Evolutionary conservation across 2,888 invertebrate genomes (phyloP), one percentile per base, ranked within the genome.

Genomic region (Acanthococcus lagerstroemiae): DNA sequence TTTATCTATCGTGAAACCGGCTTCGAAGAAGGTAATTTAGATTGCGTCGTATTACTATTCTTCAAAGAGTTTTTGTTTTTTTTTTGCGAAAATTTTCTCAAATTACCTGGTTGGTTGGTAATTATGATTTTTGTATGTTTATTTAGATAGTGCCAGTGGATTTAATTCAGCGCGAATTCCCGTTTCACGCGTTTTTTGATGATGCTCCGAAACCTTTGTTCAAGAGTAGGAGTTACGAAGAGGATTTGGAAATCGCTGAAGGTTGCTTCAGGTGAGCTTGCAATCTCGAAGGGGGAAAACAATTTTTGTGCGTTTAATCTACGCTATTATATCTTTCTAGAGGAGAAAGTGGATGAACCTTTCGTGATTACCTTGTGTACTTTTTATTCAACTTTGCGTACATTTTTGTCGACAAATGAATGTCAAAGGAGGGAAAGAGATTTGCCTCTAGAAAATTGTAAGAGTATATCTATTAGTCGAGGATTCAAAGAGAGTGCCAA

Each of bases 161-260:
- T 68, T 77, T 81, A 1, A 81, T 95, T 46, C 81, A 82, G 58
- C 82, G 87, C 55, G 84, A 89, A 73, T 99, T 99, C 78, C 99
- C 99, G 0, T 99, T 99, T 78, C 84, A 83, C 69, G 86, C 87
- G 71, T 99, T 95, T 77, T 99, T 99, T 76, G 84, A 85, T 45
- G 90, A 94, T 75, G 94, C 95, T 0, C 91, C 94, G 0, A 90
- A 94, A 72, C 94, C 95, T 0, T 77, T 99, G 3, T 97, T 99
- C 76, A 88, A 88, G 70, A 86, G 84, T 0, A 80, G 83, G 45
- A 81, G 80, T 0, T 90, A 83, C 73, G 85, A 86, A 5, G 90
- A 89, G 69, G 93, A 96, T 74, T 80, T 93, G 77, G 88, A 87
- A 72, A 87, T 90, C 45, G 96, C 97, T 0, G 83, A 87, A 72